Conservation (phyloP, 2,113 vertebrate genomes). For the Anguilla japonica region DNA sequence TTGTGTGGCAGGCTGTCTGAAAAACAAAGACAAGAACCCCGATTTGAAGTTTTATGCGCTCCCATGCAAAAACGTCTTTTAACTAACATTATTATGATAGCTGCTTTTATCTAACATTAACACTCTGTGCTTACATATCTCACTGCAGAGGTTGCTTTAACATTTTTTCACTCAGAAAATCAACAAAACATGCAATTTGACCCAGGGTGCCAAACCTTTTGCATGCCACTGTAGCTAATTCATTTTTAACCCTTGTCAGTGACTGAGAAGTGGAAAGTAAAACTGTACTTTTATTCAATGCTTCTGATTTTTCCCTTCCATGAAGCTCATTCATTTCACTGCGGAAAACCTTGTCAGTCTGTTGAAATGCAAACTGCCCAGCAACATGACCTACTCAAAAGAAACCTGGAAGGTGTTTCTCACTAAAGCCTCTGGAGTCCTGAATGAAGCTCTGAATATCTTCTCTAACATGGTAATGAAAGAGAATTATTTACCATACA, state of each 20-base stretch:
- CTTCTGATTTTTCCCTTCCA: not conserved
- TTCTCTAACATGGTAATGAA: constrained; percentile 18
- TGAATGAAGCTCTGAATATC: constrained; percentile 23
- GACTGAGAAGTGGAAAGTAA: too few relatives aligned
- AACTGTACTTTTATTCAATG: not conserved
- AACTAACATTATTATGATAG: too few relatives aligned
- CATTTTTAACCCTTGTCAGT: not conserved
- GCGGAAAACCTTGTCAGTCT: constrained; percentile 24
- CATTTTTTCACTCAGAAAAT: too few relatives aligned
- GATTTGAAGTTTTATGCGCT: too few relatives aligned
- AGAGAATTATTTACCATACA: not conserved
- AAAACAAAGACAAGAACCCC: too few relatives aligned
- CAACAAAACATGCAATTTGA: too few relatives aligned
- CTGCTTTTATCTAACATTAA: too few relatives aligned
- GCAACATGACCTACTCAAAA: constrained; percentile 25
- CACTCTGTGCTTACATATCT: too few relatives aligned
- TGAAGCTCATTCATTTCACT: not conserved
- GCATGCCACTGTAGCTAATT: not conserved
- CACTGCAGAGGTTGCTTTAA: too few relatives aligned
- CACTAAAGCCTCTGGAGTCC: constrained; percentile 18
- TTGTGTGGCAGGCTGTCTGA: too few relatives aligned
- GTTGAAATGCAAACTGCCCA: constrained; percentile 22
- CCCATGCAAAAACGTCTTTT: too few relatives aligned
- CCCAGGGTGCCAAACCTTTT: not conserved
- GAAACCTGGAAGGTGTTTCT: constrained; percentile 36